Conservation (phyloP, 2,888 invertebrate species). For the Danaus chrysippus region DNA sequence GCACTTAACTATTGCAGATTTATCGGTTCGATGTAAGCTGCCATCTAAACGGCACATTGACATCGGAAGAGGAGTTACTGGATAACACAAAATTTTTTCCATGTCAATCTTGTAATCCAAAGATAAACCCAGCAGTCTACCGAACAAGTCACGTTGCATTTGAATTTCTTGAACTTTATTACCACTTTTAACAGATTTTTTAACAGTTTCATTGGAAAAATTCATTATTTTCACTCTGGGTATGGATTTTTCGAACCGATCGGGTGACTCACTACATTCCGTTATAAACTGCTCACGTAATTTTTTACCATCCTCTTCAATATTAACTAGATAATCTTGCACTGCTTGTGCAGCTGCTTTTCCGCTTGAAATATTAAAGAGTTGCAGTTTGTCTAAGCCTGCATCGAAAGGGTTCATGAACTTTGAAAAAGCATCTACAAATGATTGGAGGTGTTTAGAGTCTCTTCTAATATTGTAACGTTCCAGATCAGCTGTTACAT, state of each 20-base stretch:
- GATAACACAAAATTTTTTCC: no score
- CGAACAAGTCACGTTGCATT: no score
- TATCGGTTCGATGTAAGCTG: no score
- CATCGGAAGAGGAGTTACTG: no score
- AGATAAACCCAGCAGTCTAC: no score
- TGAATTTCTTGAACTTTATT: no score
- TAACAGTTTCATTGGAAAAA: no score
- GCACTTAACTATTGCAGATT: no score
- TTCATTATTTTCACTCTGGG: no score
- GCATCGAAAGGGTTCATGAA: constrained; percentile 10
- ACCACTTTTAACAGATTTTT: no score
- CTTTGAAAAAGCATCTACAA: constrained; percentile 8
- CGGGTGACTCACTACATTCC: constrained; percentile 13
- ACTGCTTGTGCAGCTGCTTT: constrained; percentile 13
- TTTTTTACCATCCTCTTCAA: constrained; percentile 6
- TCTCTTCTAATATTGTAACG: constrained; percentile 15
- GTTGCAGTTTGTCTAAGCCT: constrained; percentile 2
- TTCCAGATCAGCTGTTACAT: constrained; percentile 36
- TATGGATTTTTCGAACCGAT: constrained; percentile 14
- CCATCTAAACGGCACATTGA: no score
- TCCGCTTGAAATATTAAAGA: constrained; percentile 15
- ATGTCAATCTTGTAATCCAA: no score
- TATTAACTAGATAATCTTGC: constrained; percentile 13
- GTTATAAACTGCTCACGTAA: constrained; percentile 13
- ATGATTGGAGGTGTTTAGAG: constrained; percentile 10